Percentiles rank a stretch among this genome's conserved stretches.
These are phyloP conservation scores for Hafferia zeledoni DNA, from an alignment of 2,797 vertebrate genomes.

Conservation along the genomic window DNA sequence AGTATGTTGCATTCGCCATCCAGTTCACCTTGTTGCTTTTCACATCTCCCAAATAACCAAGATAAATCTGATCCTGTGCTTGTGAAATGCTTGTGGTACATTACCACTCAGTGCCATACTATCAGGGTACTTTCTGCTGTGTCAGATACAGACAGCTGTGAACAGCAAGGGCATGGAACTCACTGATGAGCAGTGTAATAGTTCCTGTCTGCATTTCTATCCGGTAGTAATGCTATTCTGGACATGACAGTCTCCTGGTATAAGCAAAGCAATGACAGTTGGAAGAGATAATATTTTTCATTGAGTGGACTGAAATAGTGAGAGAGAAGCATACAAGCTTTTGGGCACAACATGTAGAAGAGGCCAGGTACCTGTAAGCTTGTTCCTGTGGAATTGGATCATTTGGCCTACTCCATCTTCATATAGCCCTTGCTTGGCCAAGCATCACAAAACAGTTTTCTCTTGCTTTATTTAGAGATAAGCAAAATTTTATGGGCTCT, in stretches of 20 bases:
- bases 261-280: background rate
- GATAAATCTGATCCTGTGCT: background rate
- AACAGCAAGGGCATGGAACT: background rate
- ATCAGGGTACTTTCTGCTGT: background rate
- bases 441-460: background rate
- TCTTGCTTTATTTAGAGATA: slow-evolving; percentile 32
- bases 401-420: background rate
- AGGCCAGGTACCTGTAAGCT: background rate
- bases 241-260: background rate
- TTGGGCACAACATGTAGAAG: background rate
- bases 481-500: background rate
- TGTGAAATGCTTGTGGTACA: background rate
- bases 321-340: background rate
- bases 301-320: background rate
- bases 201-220: background rate
- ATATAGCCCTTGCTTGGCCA: background rate
- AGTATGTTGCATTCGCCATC: background rate
- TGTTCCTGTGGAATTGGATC: background rate
- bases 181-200: background rate
- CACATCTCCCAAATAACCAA: background rate
- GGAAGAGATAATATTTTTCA: background rate
- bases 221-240: background rate
- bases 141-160: background rate
- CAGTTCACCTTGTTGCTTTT: background rate
- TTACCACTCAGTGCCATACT: background rate